These are phyloP conservation scores for Neogobius melanostomus DNA, from an alignment of 2,113 vertebrate species.

Conservation along the genomic window DNA sequence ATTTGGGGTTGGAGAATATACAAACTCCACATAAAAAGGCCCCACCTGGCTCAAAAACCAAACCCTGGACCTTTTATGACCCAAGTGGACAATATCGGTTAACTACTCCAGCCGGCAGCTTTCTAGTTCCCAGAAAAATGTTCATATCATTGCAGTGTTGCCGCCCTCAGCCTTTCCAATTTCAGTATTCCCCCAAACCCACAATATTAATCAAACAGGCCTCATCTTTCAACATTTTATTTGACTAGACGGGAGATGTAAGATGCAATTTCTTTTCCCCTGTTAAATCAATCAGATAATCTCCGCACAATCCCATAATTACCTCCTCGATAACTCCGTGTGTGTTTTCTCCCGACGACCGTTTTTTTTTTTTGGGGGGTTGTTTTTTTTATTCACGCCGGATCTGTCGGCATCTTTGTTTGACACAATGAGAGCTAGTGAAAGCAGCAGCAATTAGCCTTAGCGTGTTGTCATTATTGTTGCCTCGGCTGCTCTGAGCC, in stretches of 20 bases:
- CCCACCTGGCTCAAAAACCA: too few species aligned
- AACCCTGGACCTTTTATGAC: too few species aligned
- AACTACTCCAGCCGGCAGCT: too few species aligned
- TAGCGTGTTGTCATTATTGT: conserved; percentile 65
- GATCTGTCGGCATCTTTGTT: conserved; percentile 61
- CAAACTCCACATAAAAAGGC: too few species aligned
- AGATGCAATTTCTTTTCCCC: not conserved
- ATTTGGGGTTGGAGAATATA: too few species aligned
- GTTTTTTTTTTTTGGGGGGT: conserved; percentile 7
- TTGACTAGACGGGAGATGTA: not conserved
- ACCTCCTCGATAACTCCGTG: not conserved
- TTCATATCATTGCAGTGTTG: too few species aligned
- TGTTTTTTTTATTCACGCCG: conserved; percentile 4
- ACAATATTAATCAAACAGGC: not conserved
- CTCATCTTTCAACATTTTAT: not conserved
- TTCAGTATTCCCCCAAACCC: not conserved
- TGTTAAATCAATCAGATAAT: conserved; percentile 15
- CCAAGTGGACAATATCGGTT: too few species aligned
- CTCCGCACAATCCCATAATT: conserved; percentile 11
- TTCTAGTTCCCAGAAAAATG: too few species aligned
- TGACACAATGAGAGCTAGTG: conserved; percentile 52
- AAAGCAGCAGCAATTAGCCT: conserved; percentile 65
- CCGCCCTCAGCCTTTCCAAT: too few species aligned
- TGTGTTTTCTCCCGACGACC: conserved; percentile 26
- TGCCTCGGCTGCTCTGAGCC: conserved; percentile 52